Evolutionary conservation across 2,888 invertebrate species (phyloP), one percentile per base, ranked within the genome.

Genomic region (Cylloceria caligata): DNA sequence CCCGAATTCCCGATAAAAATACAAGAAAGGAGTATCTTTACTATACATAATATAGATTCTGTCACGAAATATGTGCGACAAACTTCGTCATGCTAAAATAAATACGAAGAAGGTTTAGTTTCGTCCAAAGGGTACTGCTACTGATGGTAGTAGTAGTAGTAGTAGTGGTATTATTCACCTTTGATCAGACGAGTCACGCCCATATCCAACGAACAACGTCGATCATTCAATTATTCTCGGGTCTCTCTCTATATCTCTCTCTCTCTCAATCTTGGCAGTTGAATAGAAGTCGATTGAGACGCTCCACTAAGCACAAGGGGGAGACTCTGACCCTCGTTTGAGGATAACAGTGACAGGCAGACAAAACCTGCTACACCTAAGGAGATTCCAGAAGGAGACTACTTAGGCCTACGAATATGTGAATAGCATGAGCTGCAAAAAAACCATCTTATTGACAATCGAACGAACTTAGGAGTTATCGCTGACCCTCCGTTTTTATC

Each of bases 191-290:
- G 24, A 60, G 21, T 21, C 21, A 52, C 55, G 42, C 21, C 39
- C 39, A 16, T 55, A 34, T 69, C 45, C 49, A 47, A 57, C 62
- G 55, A 16, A 24, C 42, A 36, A 45, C 69, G 64, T 68, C 45
- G 24, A 7, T n/a, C 19, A 7, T 62, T 69, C 77, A 71, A 74
- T 80, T 69, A 64, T 55, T 52, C 52, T 27, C 19, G 21, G 64
- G 0, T 47, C 34, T 42, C 39, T 30, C 3, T n/a, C n/a, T n/a
- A n/a, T n/a, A n/a, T n/a, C n/a, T n/a, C n/a, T n/a, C n/a, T n/a
- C n/a, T n/a, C n/a, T n/a, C n/a, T 16, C 49, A 47, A 39, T 57
- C 47, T 34, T 36, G 67, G 36, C 47, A 68, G 27, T 11, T 21
- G 45, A 49, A 68, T 68, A n/a, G 60, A 68, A 67, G 34, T 27